Evolutionary conservation across 2,888 invertebrate genomes (phyloP), one percentile per base, ranked within the genome.

Genomic region (Gasteruption jaculator): DNA sequence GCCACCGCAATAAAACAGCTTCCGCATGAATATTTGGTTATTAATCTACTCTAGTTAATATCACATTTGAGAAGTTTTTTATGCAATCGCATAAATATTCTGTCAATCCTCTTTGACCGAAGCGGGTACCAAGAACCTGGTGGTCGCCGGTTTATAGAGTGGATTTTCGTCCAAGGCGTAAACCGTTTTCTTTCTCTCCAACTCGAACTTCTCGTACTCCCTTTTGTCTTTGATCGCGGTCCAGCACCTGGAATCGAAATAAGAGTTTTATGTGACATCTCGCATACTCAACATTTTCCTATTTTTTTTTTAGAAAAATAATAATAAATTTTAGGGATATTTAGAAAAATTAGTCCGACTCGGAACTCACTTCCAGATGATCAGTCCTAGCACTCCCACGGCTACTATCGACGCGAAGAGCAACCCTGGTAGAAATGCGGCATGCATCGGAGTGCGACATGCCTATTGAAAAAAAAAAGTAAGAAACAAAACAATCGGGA

Each of bases 71-170:
- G n/a, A n/a, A n/a, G n/a, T n/a, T n/a, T n/a, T n/a, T n/a, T n/a
- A n/a, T n/a, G n/a, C n/a, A n/a, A n/a, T n/a, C n/a, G n/a, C n/a
- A n/a, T n/a, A n/a, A n/a, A n/a, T n/a, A n/a, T n/a, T n/a, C n/a
- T n/a, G n/a, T 54, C 16, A 62, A 33, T 61, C 55, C 10, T 63
- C 59, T 36, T 57, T 58, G 33, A 46, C 57, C 43, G 48, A 46
- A 2, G 51, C 44, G 1, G 82, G 82, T 44, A 82, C 73, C 45
- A 66, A 67, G 51, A 79, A 82, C 38, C 71, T 68, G 1, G 74
- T 73, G 11, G 78, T 73, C 2, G 82, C 80, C n/a, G 80, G 76
- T 49, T 74, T 76, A 51, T 82, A 85, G 43, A 85, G 56, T 1
- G 84, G 84, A 60, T 82, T 83, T 43, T 76, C 53, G 11, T 53